phyloP scores from a whole-genome alignment of 2,888 invertebrate species.

The Anaspis maculata region DNA sequence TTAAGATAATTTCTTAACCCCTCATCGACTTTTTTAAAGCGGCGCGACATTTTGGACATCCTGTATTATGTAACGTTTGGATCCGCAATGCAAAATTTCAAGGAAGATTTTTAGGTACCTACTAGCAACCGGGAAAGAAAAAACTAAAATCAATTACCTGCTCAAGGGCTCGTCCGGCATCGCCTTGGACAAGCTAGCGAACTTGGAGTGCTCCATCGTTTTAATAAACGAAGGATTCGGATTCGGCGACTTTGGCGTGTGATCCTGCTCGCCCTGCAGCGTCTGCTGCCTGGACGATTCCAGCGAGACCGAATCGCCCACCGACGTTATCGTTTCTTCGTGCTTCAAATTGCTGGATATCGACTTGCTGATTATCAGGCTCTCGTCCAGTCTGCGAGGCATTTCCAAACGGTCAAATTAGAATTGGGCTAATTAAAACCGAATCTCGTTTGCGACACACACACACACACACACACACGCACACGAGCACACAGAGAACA shows the following conservation, averaged over 20 bases:
- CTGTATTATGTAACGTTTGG: too few species aligned
- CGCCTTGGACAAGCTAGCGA: conserved; percentile 35
- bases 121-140: too few species aligned
- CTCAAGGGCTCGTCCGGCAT: conserved; percentile 20
- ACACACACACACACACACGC: too few species aligned
- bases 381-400: conserved; percentile 53
- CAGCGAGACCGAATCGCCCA: conserved; percentile 15
- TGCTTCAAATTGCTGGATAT: conserved; percentile 11
- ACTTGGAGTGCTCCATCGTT: conserved; percentile 41
- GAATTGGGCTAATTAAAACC: too few species aligned
- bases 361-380: conserved; percentile 41
- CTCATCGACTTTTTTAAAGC: too few species aligned
- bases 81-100: too few species aligned
- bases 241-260: conserved; percentile 24
- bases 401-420: too few species aligned
- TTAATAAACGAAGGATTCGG: conserved; percentile 39
- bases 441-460: too few species aligned
- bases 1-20: too few species aligned
- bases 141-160: not conserved
- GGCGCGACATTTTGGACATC: too few species aligned
- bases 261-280: conserved; percentile 27
- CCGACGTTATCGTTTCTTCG: conserved; percentile 20
- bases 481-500: too few species aligned
- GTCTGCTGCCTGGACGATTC: conserved; percentile 30
- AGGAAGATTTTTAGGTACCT: too few species aligned